Conservation (phyloP, 30 jellyfish, hydroid and myxozoan genomes). For the Kudoa iwatai region DNA sequence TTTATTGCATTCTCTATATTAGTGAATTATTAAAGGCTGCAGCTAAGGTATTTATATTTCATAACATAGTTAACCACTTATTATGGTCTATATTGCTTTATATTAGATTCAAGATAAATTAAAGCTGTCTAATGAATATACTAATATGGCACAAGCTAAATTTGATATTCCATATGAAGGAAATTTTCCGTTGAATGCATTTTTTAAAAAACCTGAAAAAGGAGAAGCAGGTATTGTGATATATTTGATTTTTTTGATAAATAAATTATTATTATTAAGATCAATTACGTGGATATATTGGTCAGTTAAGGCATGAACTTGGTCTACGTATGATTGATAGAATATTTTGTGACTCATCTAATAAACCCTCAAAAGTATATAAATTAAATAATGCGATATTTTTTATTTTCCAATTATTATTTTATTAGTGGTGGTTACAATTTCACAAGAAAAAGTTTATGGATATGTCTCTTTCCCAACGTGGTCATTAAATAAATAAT, state of each 20-base stretch:
- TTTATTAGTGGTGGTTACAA: conserved; percentile 79
- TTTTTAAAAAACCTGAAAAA: conserved; percentile 50
- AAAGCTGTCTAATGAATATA: conserved; percentile 54
- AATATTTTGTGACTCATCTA: conserved; percentile 44
- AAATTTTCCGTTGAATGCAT: conserved; percentile 45
- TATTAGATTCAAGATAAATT: conserved; percentile 27
- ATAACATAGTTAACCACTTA: background rate
- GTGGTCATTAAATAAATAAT: too few relatives aligned
- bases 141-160: conserved; percentile 30
- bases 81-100: background rate
- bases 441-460: conserved; percentile 59
- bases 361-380: conserved; percentile 44
- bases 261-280: conserved; percentile 4
- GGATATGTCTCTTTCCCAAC: conserved; percentile 86
- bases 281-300: conserved; percentile 10
- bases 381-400: background rate
- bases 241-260: too few relatives aligned
- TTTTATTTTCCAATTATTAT: background rate
- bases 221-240: conserved; percentile 26
- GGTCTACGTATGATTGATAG: conserved; percentile 62
- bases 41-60: conserved; percentile 9
- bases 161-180: conserved; percentile 68
- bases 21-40: conserved; percentile 39
- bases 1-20: conserved; percentile 21
- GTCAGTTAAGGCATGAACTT: conserved; percentile 55